phyloP scores from a whole-genome alignment of 2,113 vertebrate species.

The Actenoides lindsayi region DNA sequence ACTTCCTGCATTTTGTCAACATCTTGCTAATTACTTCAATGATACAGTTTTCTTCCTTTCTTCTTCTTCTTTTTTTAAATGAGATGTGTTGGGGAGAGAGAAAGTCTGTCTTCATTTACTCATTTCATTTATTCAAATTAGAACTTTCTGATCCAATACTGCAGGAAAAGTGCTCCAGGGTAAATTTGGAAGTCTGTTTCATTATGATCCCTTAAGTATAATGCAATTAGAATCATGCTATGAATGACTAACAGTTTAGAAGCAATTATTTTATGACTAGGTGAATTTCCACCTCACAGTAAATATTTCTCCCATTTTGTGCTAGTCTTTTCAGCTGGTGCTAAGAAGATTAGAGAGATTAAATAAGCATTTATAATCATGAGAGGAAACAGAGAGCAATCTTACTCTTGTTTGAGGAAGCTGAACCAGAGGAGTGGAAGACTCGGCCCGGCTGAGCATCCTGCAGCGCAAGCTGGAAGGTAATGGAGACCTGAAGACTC shows the following conservation, averaged over 20 bases:
- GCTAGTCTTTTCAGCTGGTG: not conserved
- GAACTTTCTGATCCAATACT: slow-evolving; percentile 23
- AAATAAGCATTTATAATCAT: not conserved
- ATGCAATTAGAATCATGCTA: slow-evolving; percentile 44
- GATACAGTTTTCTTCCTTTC: not conserved
- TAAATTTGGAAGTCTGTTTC: slow-evolving; percentile 53
- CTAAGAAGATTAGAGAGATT: not conserved
- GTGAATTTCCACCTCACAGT: slow-evolving; percentile 26
- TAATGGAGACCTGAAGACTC: rapidly evolving
- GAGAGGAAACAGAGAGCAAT: not conserved
- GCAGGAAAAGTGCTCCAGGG: slow-evolving; percentile 40
- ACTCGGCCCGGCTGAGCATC: not conserved
- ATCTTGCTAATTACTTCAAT: slow-evolving; percentile 49
- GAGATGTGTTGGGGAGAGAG: not conserved
- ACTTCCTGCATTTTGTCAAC: not conserved
- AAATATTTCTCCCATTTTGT: slow-evolving; percentile 5
- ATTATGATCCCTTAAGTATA: slow-evolving; percentile 43
- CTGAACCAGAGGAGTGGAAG: rapidly evolving
- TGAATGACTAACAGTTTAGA: slow-evolving; percentile 40
- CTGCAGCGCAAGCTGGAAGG: not conserved
- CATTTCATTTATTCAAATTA: slow-evolving; percentile 65
- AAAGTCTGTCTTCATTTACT: slow-evolving; percentile 45
- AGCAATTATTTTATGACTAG: slow-evolving; percentile 48
- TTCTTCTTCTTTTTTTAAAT: not conserved
- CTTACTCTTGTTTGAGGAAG: not conserved